Evolutionary conservation across 2,888 invertebrate genomes (phyloP), one percentile per base, ranked within the genome.

Genomic region (Azorinus chamasolen): DNA sequence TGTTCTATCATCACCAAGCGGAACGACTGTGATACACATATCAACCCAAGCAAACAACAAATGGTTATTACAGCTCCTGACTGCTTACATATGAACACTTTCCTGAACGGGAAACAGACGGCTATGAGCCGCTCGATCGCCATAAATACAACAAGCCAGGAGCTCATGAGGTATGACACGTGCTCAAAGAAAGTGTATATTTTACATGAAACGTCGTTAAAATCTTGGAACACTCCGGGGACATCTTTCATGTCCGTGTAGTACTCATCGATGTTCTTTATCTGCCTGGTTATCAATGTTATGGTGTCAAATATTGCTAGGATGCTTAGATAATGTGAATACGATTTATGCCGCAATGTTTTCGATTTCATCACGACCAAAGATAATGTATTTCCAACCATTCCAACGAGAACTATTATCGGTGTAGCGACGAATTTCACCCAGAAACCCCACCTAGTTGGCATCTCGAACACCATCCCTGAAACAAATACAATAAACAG

Each of bases 131-230:
- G 70, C 61, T 92, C 92, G 18, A 88, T 37, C 0, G 91, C 89
- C 89, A 92, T 89, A 37, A 89, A 87, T 18, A 92, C 91, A 16
- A 91, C 87, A 14, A 91, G 78, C 91, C 91, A 91, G 2, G 89
- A 87, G 5, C 90, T 89, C 88, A 92, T 90, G 10, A 91, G 75
- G 64, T 89, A 89, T 61, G 88, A 87, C 22, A 90, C 86, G 65
- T 88, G 84, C 51, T 89, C 88, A 1, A 84, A 43, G 64, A 89
- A 92, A 48, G 87, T 85, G 75, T 87, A 89, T 2, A 88, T 57
- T 65, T 91, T 91, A 75, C 92, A 92, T 12, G 79, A 78, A 3
- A 77, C 73, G 70, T 88, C 78, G 8, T 79, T 84, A 61, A 89
- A 91, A 22, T 66, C 32, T 2, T 61, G 65, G 48, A 88, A 83